phyloP scores from a whole-genome alignment of 2,797 vertebrate species.

The Propithecus deckenii region DNA sequence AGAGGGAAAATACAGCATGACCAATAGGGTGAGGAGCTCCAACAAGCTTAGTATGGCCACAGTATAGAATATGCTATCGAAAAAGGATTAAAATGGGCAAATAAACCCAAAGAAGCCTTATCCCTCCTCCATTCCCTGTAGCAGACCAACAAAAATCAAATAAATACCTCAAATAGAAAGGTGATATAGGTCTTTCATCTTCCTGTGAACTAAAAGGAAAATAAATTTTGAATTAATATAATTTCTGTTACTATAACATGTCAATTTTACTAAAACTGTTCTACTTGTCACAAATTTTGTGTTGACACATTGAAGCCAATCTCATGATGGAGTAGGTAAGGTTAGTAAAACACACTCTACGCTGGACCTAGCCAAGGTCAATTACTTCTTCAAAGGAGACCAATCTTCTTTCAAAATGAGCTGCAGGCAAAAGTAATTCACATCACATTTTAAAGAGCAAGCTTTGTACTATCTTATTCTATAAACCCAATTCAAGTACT shows the following conservation, averaged over 20 bases:
- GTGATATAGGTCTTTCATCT: slow-evolving; percentile 93
- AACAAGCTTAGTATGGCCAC: neutral
- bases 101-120: neutral
- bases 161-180: slow-evolving; percentile 95
- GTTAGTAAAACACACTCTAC: neutral
- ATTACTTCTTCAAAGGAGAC: slow-evolving; percentile 4
- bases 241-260: slow-evolving; percentile 60
- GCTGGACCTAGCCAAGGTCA: neutral
- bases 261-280: slow-evolving; percentile 53
- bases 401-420: neutral
- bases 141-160: slow-evolving; percentile 66
- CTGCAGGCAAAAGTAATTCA: slow-evolving; percentile 20
- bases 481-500: neutral
- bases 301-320: neutral
- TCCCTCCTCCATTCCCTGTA: neutral
- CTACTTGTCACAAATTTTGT: neutral
- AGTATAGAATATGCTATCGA: neutral
- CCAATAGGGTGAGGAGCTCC: neutral
- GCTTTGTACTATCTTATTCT: neutral
- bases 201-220: slow-evolving; percentile 91
- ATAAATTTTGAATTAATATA: slow-evolving; percentile 75
- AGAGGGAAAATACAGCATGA: neutral
- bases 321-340: neutral
- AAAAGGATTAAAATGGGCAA: slow-evolving; percentile 6
- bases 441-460: neutral